Evolutionary conservation across 2,888 invertebrate species (phyloP), one percentile per base, ranked within the genome.

Genomic region (Drepanosiphum platanoidis): DNA sequence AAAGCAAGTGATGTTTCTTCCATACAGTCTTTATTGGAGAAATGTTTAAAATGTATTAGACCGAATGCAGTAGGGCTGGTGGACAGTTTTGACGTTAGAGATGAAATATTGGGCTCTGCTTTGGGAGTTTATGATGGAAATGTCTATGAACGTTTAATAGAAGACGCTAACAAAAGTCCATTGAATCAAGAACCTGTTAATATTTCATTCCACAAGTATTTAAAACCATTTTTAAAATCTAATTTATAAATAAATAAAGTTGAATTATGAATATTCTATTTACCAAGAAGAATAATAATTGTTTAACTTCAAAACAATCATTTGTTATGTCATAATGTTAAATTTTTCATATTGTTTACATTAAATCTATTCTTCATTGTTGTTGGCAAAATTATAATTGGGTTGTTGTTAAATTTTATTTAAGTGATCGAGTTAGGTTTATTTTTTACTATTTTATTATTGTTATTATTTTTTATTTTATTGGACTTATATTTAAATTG

Each of bases 41-140:
- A 92, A 58, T 90, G 94, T 68, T 91, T 98, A 86, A 91, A 91
- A 0, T 91, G 92, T 46, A 91, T 98, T 70, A 92, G 98, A 72
- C 96, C 96, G 4, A 94, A 98, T 90, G 97, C 96, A 0, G 94
- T 98, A 0, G 94, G 95, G 0, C 91, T 98, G 30, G 97, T 97
- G 0, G 98, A 98, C 91, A 93, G 95, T 18, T 98, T 97, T 89
- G 97, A 97, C 89, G 92, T 95, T 64, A 91, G 93, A n/a, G 96
- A 96, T 89, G 94, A 93, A 89, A 92, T 95, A 87, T 90, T 96
- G 0, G 92, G 92, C 82, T 96, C 95, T 0, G 92, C 94, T 0
- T 90, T 96, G 58, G 96, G 96, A 27, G 92, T 94, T 13, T 95
- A 94, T 89, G 96, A 96, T 90, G 96, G 96, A 0, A 93, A 94